These are phyloP conservation scores for Gouania willdenowi DNA, from an alignment of 2,797 vertebrate species.

Conservation along the genomic window DNA sequence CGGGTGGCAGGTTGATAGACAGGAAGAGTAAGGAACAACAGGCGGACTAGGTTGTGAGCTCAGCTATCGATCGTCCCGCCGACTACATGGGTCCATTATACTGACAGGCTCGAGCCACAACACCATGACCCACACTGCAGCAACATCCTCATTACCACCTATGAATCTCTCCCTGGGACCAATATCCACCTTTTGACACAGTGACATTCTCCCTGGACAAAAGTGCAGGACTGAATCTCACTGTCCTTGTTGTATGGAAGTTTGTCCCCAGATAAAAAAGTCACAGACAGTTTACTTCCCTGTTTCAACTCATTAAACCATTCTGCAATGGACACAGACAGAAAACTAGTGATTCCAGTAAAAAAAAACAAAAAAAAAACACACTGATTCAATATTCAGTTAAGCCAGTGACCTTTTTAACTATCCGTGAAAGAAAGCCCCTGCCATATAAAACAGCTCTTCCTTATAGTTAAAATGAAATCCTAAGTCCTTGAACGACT, in stretches of 20 bases:
- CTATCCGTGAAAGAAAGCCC: slow-evolving; percentile 7
- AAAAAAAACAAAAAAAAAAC: too few species aligned
- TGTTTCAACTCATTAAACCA: slow-evolving; percentile 11
- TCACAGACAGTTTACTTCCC: slow-evolving; percentile 20
- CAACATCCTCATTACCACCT: slow-evolving; percentile 63
- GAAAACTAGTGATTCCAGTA: too few species aligned
- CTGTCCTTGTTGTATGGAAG: slow-evolving; percentile 33
- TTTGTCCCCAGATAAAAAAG: slow-evolving; percentile 34
- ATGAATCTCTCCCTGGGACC: slow-evolving; percentile 60
- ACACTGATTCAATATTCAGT: slow-evolving; percentile 13
- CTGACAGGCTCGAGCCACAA: slow-evolving; percentile 60
- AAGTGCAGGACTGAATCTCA: slow-evolving; percentile 34
- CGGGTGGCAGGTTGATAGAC: slow-evolving; percentile 63
- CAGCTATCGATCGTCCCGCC: slow-evolving; percentile 61
- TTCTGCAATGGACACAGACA: slow-evolving; percentile 16
- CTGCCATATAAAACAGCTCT: slow-evolving; percentile 25
- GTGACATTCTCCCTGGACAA: slow-evolving; percentile 9
- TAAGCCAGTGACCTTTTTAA: slow-evolving; percentile 10
- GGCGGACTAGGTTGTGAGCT: slow-evolving; percentile 45
- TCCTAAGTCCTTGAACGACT: slow-evolving; percentile 57
- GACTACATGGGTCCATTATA: slow-evolving; percentile 66
- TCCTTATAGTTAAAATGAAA: slow-evolving; percentile 56
- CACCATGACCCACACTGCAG: slow-evolving; percentile 50
- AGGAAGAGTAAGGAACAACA: slow-evolving; percentile 66
- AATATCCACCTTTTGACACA: slow-evolving; percentile 19